Evolutionary conservation across 2,888 invertebrate genomes (phyloP), one percentile per base, ranked within the genome.

Genomic region (Timema cristinae): DNA sequence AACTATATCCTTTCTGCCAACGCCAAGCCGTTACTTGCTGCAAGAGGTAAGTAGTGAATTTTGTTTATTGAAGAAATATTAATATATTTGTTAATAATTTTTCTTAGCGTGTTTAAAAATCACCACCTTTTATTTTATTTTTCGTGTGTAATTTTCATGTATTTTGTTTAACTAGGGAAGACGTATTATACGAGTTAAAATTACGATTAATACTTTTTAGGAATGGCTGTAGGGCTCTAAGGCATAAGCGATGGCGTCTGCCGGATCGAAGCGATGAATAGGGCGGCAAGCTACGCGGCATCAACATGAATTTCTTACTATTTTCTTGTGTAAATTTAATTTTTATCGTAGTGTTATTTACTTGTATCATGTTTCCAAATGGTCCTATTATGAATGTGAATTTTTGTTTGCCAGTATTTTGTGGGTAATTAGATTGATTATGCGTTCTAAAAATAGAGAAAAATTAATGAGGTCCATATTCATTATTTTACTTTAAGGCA

Each of bases 61-160:
- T 71, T 71, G 67, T 75, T 50, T 70, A 59, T 67, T 32, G 50
- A 69, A 72, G 72, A 61, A 52, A 69, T 72, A 71, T 82, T 82
- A 79, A 80, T 82, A 80, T 79, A 79, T 81, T 79, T 76, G 79
- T 76, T 76, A 69, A 74, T 74, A 78, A 82, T 79, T 82, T 82
- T 81, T 79, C 76, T 79, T 73, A 71, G 69, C 72, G 67, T 59
- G 69, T 75, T 73, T 75, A 74, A 77, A 78, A 79, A 78, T 77
- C 76, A 76, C 75, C 75, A 74, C 77, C 78, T 80, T 79, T 81
- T 81, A 81, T 79, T 81, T 81, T 80, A 81, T 81, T 82, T 82
- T 82, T 78, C 75, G 76, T 77, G 75, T 76, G 76, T 81, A 79
- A 81, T 82, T 81, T 79, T 79, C 71, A 75, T 76, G 77, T 70